Evolutionary conservation across 1,140 invertebrate species (phyloP).

Genomic region (Bombus picipes): DNA sequence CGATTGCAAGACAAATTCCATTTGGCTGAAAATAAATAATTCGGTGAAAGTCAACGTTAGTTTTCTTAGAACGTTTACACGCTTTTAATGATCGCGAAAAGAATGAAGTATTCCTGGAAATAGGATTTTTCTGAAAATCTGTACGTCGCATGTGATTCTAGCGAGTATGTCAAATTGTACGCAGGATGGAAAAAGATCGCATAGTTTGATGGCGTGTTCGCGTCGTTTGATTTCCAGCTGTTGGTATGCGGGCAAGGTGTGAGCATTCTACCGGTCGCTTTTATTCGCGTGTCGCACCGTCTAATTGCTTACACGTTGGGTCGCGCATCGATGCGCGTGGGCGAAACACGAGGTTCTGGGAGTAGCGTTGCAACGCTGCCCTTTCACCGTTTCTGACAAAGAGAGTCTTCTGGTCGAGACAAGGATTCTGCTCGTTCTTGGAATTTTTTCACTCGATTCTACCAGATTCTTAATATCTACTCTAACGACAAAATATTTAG

Average conservation of each 20-base stretch:
- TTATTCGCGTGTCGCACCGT: constrained; percentile 59
- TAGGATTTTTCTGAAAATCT: too few relatives aligned
- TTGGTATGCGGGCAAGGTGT: constrained; percentile 51
- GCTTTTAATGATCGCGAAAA: too few relatives aligned
- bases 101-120: too few relatives aligned
- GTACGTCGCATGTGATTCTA: too few relatives aligned
- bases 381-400: constrained; percentile 16
- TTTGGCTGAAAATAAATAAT: too few relatives aligned
- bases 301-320: constrained; percentile 63
- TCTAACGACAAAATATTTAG: not conserved
- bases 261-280: constrained; percentile 45
- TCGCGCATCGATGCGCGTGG: constrained; percentile 54
- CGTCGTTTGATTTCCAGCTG: constrained; percentile 40
- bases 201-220: constrained; percentile 1
- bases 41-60: too few relatives aligned
- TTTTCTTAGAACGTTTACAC: too few relatives aligned
- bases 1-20: too few relatives aligned
- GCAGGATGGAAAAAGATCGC: not conserved
- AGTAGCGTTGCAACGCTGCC: constrained; percentile 43
- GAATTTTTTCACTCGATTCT: not conserved
- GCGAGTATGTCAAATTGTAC: too few relatives aligned
- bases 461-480: not conserved
- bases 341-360: constrained; percentile 44
- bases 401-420: not conserved
- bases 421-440: not conserved